A percentile compares a stretch with the other conserved stretches of the same genome.
phyloP scores from a whole-genome alignment of 1,140 invertebrate species.

The Bombus vancouverensis region DNA sequence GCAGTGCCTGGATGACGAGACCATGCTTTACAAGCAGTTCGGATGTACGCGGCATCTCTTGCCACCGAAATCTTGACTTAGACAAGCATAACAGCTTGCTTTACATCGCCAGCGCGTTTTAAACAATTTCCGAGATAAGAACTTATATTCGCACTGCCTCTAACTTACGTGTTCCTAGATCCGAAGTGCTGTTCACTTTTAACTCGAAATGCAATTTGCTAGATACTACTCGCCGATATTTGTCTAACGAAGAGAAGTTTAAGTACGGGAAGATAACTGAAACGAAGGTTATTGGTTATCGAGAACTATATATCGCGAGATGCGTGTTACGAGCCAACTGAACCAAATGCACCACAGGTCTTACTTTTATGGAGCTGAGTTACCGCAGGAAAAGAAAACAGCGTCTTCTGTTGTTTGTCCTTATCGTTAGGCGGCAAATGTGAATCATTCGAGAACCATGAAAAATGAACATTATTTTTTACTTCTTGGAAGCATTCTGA shows the following conservation, averaged over 20 bases:
- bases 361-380: constrained; percentile 1
- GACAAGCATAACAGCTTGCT: constrained; percentile 1
- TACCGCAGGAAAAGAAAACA: background rate
- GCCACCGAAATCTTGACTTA: constrained; percentile 21
- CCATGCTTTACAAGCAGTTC: constrained; percentile 61
- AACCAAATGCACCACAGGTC: background rate
- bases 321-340: background rate
- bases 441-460: background rate
- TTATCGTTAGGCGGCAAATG: constrained; percentile 17
- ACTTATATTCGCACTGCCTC: background rate
- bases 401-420: constrained; percentile 15
- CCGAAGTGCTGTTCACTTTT: background rate
- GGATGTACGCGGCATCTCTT: constrained; percentile 59
- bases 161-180: background rate
- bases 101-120: background rate
- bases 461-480: background rate
- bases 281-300: background rate
- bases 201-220: background rate
- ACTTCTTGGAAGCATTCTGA: background rate
- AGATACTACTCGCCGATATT: background rate
- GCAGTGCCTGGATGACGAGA: constrained; percentile 66
- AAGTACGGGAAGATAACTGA: background rate
- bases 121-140: background rate
- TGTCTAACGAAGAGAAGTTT: background rate
- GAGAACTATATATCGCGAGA: background rate